A percentile compares a stretch with the other conserved stretches of the same genome.
phyloP scores from a whole-genome alignment of 1,140 invertebrate genomes.

The Lasaia peninsularis region DNA sequence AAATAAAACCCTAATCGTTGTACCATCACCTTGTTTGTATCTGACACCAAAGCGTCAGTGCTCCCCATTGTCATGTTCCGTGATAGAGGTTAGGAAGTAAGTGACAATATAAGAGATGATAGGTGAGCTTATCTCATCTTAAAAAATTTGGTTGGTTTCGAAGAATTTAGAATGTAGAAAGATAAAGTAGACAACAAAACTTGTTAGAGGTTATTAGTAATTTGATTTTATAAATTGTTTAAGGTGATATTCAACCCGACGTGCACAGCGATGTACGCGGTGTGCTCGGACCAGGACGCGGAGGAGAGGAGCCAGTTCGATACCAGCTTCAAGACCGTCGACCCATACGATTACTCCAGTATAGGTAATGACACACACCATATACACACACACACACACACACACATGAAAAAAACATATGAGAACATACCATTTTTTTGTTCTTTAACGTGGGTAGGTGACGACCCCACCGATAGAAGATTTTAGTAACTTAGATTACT shows the following conservation, averaged over 20 bases:
- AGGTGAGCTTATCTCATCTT: no score
- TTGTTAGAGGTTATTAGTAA: neutral
- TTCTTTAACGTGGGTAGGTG: neutral
- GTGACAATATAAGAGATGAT: no score
- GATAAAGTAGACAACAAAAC: no score
- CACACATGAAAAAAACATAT: no score
- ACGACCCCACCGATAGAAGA: neutral
- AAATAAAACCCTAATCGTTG: no score
- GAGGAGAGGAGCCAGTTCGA: slow-evolving; percentile 84
- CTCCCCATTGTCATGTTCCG: no score
- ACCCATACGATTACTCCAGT: slow-evolving; percentile 94
- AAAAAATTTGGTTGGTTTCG: no score
- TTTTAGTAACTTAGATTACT: neutral
- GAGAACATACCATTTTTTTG: neutral
- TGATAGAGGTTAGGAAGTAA: no score
- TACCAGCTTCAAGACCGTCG: slow-evolving; percentile 95
- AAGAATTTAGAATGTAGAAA: no score
- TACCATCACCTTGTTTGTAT: no score
- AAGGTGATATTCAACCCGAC: slow-evolving; percentile 70
- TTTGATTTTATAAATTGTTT: neutral
- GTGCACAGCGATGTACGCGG: slow-evolving; percentile 74
- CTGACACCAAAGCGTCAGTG: no score
- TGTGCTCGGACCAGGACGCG: slow-evolving; percentile 80
- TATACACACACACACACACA: neutral
- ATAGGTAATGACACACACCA: slow-evolving; percentile 81